Conservation (phyloP, 35 echinoderm and acorn worm genomes). For the Ophiothrix spiculata region DNA sequence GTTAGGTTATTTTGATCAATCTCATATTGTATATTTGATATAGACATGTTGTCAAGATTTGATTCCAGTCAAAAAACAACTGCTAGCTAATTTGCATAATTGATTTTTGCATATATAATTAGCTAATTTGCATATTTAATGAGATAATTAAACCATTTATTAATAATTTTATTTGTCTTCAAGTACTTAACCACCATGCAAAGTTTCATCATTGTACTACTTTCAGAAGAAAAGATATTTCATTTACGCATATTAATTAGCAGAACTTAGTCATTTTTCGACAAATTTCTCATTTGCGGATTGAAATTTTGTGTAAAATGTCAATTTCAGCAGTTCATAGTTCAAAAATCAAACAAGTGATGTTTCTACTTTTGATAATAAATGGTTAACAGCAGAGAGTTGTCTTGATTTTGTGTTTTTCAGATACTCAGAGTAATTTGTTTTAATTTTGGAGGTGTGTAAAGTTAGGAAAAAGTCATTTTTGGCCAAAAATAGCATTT, state of each 20-base stretch:
- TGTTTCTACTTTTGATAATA: background rate
- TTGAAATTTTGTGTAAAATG: background rate
- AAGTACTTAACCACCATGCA: background rate
- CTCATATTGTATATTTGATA: background rate
- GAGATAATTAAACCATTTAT: background rate
- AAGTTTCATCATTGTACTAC: conserved; percentile 2
- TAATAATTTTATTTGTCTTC: background rate
- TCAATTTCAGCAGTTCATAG: background rate
- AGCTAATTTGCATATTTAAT: conserved; percentile 34
- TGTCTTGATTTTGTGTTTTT: background rate
- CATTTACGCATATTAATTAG: conserved; percentile 7
- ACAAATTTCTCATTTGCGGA: background rate
- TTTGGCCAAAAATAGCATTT: background rate
- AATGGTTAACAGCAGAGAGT: background rate
- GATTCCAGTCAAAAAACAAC: background rate
- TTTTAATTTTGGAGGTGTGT: background rate
- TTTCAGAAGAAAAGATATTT: background rate
- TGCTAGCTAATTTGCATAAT: conserved; percentile 19
- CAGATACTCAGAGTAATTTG: background rate
- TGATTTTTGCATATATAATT: conserved; percentile 14
- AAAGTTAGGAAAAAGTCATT: background rate
- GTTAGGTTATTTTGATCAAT: background rate
- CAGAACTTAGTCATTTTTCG: background rate
- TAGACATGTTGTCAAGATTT: background rate
- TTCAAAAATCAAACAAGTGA: background rate